Base-by-base conservation (phyloP, 2,888 invertebrate species). In the Parelbella ahira region DNA sequence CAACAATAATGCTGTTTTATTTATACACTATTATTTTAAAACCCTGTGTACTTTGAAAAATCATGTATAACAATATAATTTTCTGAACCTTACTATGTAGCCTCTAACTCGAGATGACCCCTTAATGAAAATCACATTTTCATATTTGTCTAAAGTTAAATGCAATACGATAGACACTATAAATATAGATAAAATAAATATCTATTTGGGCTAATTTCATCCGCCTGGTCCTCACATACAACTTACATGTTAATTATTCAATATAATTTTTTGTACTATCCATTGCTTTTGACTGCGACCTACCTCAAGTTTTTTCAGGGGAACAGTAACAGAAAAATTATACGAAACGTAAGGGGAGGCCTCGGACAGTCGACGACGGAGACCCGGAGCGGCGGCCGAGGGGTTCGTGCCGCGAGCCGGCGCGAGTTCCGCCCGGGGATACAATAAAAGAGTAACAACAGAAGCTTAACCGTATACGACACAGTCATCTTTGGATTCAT, bases 261-360 rank as follows among this genome's bases (percentile, higher is more conserved):
- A 73, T 72, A 70, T 67, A 66, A 55, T 63, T 63, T 58, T 83
- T 86, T 86, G 86, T 86, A 86, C 86, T 86, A 83, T 83, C 60
- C 73, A 73, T 73, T 63, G 68, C 62, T 57, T 60, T 63, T 64
- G 60, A 55, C 57, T 53, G 60, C 53, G 54, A 56, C 57, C 57
- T 33, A 41, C 42, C 42, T 34, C n/a, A 21, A 32, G 42, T 34
- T 42, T 28, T 23, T 21, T 28, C 27, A n/a, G 34, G 28, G 34
- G 28, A 42, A 42, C 34, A 34, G 42, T 42, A 28, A 34, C 42
- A 34, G 42, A 42, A 42, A 28, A 34, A 42, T 42, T 28, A 51
- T 54, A 49, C 37, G 41, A 36, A 46, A 47, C 41, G 37, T 42
- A 37, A 36, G 25, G 20, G 34, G 21, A 27, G 37, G 43, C 36